Evolutionary conservation across 2,113 vertebrate genomes (phyloP).

Genomic region (Apodemus speciosus): DNA sequence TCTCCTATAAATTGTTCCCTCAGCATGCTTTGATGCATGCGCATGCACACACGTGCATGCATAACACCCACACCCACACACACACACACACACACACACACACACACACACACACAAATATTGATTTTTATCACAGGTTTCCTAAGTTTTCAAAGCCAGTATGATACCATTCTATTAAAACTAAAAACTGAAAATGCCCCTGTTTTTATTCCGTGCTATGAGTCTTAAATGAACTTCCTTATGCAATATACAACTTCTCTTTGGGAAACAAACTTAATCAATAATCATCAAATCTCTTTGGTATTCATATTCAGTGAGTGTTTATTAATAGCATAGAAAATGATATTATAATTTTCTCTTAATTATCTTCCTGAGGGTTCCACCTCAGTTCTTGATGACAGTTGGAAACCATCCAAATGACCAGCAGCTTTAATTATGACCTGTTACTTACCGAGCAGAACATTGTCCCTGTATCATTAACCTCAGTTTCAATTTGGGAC

Average conservation of each 20-base stretch:
- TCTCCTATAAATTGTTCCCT: not conserved
- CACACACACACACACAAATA: not conserved
- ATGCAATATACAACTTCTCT: not conserved
- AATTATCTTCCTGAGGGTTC: constrained; percentile 62
- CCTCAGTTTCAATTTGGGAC: not conserved
- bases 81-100: not conserved
- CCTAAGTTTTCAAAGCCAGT: not conserved
- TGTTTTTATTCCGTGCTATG: not conserved
- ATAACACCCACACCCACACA: too few relatives aligned
- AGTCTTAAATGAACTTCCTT: not conserved
- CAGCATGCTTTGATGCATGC: not conserved
- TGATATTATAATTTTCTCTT: constrained; percentile 60
- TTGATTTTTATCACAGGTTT: not conserved
- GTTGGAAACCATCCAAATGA: constrained; percentile 55
- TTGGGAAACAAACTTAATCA: constrained; percentile 65
- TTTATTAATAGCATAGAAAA: constrained; percentile 65
- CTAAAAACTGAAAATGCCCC: not conserved
- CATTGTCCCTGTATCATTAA: constrained; percentile 20
- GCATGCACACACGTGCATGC: not conserved
- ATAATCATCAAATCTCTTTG: not conserved
- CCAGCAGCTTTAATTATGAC: constrained; percentile 24
- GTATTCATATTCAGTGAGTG: constrained; percentile 58
- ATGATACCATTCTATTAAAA: constrained; percentile 42
- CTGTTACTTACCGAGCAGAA: not conserved
- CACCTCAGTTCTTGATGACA: constrained; percentile 65